A percentile compares a stretch with the other conserved stretches of the same genome.
These are phyloP conservation scores for Cotesia congregata DNA, from an alignment of 2,888 invertebrate species.

Conservation along the genomic window DNA sequence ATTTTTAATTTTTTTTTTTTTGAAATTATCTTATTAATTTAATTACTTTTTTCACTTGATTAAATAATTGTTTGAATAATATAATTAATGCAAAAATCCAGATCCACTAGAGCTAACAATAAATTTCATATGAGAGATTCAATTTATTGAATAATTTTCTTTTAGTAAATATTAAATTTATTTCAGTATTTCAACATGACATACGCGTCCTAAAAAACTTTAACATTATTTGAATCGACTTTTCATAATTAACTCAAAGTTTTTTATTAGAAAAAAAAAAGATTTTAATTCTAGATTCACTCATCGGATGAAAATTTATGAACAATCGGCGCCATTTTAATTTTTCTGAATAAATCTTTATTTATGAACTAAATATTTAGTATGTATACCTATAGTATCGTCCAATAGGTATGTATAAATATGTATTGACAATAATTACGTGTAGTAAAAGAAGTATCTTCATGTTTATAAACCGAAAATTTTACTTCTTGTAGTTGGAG, in stretches of 20 bases:
- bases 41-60: slow-evolving; percentile 48
- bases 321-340: slow-evolving; percentile 64
- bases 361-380: not conserved
- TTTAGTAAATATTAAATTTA: slow-evolving; percentile 33
- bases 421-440: no score
- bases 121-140: slow-evolving; percentile 32
- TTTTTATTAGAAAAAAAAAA: slow-evolving; percentile 27
- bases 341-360: slow-evolving; percentile 50
- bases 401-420: no score
- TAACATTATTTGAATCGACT: slow-evolving; percentile 59
- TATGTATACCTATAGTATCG: no score
- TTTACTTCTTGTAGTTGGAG: not conserved
- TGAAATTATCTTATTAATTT: slow-evolving; percentile 43
- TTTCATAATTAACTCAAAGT: slow-evolving; percentile 60
- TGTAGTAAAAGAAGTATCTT: not conserved
- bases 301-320: slow-evolving; percentile 55
- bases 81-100: not conserved
- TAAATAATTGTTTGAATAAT: not conserved
- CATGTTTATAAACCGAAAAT: not conserved
- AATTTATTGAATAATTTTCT: slow-evolving; percentile 34
- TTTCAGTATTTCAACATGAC: slow-evolving; percentile 42
- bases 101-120: slow-evolving; percentile 5
- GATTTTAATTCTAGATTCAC: slow-evolving; percentile 56
- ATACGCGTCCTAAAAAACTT: slow-evolving; percentile 50
- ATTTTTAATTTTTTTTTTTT: slow-evolving; percentile 22